Evolutionary conservation across 2,888 invertebrate species (phyloP).

Genomic region (Drosophila atroscutellata): DNA sequence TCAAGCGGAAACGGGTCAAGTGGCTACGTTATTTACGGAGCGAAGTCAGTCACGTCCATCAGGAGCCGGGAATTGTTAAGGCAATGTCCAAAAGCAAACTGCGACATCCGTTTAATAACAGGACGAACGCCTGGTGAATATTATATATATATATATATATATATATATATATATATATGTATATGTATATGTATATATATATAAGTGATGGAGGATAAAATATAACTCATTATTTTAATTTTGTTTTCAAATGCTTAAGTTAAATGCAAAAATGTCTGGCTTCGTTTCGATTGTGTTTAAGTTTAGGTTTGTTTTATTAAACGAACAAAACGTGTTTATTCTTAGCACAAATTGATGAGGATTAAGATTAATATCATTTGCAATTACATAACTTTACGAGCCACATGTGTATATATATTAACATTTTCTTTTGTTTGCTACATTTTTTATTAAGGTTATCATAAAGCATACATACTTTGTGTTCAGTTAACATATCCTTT

Average conservation of each 20-base stretch:
- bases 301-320: background rate
- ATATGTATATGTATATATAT: background rate
- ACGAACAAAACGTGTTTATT: background rate
- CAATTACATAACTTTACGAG: background rate
- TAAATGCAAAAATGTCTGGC: background rate
- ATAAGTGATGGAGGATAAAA: background rate
- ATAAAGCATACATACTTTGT: background rate
- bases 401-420: background rate
- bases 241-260: background rate
- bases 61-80: slow-evolving; percentile 2
- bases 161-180: background rate
- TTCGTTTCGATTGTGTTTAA: background rate
- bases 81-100: slow-evolving; percentile 21
- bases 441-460: background rate
- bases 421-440: background rate
- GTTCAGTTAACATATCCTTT: background rate
- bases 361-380: background rate
- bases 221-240: background rate
- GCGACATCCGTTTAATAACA: slow-evolving; percentile 56
- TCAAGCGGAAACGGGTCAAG: slow-evolving; percentile 36
- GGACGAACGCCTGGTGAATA: slow-evolving; percentile 58
- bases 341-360: background rate
- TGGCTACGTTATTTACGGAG: slow-evolving; percentile 50
- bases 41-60: slow-evolving; percentile 32
- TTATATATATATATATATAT: background rate